Base-by-base conservation (phyloP, 1,140 invertebrate species). In the Macrocentrus cingulum region DNA sequence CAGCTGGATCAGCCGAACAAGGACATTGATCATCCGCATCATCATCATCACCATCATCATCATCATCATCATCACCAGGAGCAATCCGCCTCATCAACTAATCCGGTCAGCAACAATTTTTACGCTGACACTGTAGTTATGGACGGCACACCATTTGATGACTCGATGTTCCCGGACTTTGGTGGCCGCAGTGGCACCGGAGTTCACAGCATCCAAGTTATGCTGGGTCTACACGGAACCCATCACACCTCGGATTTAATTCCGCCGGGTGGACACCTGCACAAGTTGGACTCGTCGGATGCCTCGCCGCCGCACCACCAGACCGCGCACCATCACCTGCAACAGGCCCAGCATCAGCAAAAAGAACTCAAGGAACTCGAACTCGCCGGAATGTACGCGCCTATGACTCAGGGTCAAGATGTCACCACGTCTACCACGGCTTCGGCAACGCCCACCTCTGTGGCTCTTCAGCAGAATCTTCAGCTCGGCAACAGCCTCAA, bases 131-230 rank as follows among this genome's bases (percentile, higher is more conserved):
- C n/a, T 11, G 4, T 39, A 13, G 48, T 39, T 9, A 90, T 90
- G 87, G 88, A 90, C 71, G 85, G 87, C 66, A 83, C 83, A 42
- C 82, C 61, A 9, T 63, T 63, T 52, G 61, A 63, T 36, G 61
- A 63, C 53, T 48, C 57, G 18, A 32, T 63, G 20, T 63, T 63
- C 29, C 57, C 61, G 18, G 61, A 91, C 68, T 91, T 90, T 71
- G 79, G 84, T 32, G 84, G 83, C 60, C 83, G 86, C 29, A 80
- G 83, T 49, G 79, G 77, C 9, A 67, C 76, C 5, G 81, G 81
- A 9, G 83, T 85, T 45, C 85, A 87, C 66, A 84, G 83, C 54
- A 63, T 63, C 13, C 61, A 63, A 56, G 54, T 63, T 2, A 63
- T 63, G 61, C 77, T 91, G 25, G 88, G 87, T 1, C 75, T 85